Evolutionary conservation across 1,140 invertebrate genomes (phyloP), one percentile per base, ranked within the genome.

Genomic region (Drosophila kohkoa): DNA sequence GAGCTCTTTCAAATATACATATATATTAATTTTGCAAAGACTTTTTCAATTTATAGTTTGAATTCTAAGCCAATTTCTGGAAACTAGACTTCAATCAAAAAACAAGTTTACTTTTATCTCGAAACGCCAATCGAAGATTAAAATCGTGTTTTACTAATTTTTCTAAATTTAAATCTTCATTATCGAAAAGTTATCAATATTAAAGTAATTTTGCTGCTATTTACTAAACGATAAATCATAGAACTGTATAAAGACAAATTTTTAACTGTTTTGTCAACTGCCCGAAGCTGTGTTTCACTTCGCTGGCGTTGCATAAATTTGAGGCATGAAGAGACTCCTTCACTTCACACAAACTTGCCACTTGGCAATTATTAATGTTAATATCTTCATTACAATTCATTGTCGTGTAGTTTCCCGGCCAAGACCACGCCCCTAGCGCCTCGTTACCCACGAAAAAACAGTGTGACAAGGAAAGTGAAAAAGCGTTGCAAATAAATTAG

Each of bases 301-400:
- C 4, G 16, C 16, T 5, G 49, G 13, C 3, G 20, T 6, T 16
- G 60, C 68, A 71, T 70, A 59, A 70, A 75, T 75, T 75, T 46
- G n/a, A 15, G 30, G 68, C 68, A 76, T 75, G 45, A 25, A 25
- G 20, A 25, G 20, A 25, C 3, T 25, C 20, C 20, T 25, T 25
- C 20, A 20, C 20, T 20, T 20, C 20, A 20, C 11, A 11, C 41
- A 10, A 25, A 15, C 43, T 11, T 15, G 20, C 46, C 51, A 67
- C 59, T 63, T 63, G 52, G 57, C 75, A 79, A 81, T 90, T 90
- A 90, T 90, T 65, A 79, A 90, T 90, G 87, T 77, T 90, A 90
- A 90, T 90, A 65, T 88, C 85, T 90, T 87, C 87, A 90, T 87
- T 90, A 82, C 79, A 59, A 89, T 66, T 74, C 73, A 81, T 78